Base-by-base conservation (phyloP, 2,113 vertebrate species). In the Mesitornis unicolor region DNA sequence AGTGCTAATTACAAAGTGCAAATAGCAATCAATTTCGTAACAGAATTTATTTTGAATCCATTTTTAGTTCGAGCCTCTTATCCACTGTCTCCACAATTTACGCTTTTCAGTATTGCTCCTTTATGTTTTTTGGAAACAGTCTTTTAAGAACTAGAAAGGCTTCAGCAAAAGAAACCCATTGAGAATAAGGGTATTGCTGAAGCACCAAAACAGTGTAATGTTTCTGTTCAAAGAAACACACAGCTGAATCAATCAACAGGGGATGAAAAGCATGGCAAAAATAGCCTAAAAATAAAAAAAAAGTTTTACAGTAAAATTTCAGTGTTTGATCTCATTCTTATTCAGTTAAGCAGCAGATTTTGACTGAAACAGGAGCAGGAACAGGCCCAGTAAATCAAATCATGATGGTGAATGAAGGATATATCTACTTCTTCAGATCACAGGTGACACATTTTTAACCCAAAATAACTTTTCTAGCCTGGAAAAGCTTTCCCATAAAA, bases 381-480 rank as follows among this genome's bases (percentile, higher is more conserved):
- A 20, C 6, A 84, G n/a, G 13, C 21, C 43, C 10, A 42, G 19
- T 63, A 87, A 73, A 68, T 40, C 10, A 65, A 74, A 51, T 61
- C 5, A 45, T 2, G 7, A 35, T 53, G 6, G 17, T 68, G 38
- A 87, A 76, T 14, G 28, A 81, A 80, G 7, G 14, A 82, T 87
- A 64, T 29, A 38, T 0, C 1, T 78, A 38, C 1, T 1, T 69
- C 14, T 71, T 10, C 16, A 36, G 33, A 29, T 7, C 0, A 1
- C 7, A 31, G 4, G 7, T 31, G 8, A 45, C 18, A 64, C 2
- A 10, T 19, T 85, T 73, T 69, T 85, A 60, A 11, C 19, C 31
- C 42, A 17, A 48, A 82, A 69, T 42, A 0, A 48, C 11, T 50
- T 61, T 89, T 61, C 24, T 59, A 65, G 14, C 3, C 26, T 77